These are phyloP conservation scores for Aulostomus chinensis DNA, from an alignment of 2,797 vertebrate species.

Conservation along the genomic window DNA sequence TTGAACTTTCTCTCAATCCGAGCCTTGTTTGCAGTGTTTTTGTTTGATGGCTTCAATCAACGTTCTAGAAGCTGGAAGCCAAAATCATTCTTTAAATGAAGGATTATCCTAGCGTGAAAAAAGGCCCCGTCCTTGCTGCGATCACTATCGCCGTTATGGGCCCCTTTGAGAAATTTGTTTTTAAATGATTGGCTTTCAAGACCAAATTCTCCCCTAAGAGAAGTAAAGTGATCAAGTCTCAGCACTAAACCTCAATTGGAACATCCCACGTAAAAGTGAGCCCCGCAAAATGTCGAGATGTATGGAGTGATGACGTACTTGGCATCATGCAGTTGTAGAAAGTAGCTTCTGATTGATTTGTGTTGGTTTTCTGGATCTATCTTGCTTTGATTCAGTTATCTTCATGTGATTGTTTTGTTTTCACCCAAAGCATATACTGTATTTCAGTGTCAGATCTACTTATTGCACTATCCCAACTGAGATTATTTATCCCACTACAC, in stretches of 20 bases:
- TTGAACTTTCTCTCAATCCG: conserved; percentile 4
- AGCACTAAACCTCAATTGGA: conserved; percentile 2
- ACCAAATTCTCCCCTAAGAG: too few species aligned
- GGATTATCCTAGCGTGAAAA: conserved; percentile 25
- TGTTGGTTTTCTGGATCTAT: conserved; percentile 40
- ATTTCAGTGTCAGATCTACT: conserved; percentile 49
- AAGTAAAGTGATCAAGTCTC: too few species aligned
- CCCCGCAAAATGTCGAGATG: conserved; percentile 2
- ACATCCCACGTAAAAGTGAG: not conserved
- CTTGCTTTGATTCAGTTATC: conserved; percentile 24
- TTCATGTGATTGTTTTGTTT: conserved; percentile 25
- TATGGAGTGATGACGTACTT: conserved; percentile 27
- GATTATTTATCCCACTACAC: conserved; percentile 69
- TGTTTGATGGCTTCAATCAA: not conserved
- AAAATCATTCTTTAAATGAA: conserved; percentile 48
- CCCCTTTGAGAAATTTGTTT: too few species aligned
- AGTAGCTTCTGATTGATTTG: conserved; percentile 31
- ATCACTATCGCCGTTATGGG: not conserved
- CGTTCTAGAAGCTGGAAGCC: conserved; percentile 16
- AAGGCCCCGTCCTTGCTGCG: not conserved
- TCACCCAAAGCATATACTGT: conserved; percentile 61
- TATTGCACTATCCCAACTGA: conserved; percentile 73
- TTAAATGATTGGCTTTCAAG: conserved; percentile 16
- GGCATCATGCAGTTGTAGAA: conserved; percentile 36
- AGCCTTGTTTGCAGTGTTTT: conserved; percentile 23